Evolutionary conservation across 2,113 vertebrate genomes (phyloP).

Genomic region (Tonatia bakeri): DNA sequence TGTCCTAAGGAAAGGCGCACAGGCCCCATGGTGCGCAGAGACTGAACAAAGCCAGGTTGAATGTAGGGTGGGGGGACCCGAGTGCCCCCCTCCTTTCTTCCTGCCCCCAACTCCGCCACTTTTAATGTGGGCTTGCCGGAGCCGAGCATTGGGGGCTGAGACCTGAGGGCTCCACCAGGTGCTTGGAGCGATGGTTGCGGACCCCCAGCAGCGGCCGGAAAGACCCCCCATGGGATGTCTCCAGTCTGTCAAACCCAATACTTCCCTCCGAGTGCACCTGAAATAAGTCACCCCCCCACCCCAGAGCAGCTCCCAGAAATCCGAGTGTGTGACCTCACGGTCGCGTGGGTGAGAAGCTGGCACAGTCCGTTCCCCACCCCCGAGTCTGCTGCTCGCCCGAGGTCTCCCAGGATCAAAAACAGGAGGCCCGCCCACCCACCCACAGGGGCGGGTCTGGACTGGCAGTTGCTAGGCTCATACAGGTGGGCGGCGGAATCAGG

Average conservation of each 20-base stretch:
- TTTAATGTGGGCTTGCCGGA: not conserved
- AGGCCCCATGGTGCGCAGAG: not conserved
- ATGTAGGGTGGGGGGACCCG: too few species aligned
- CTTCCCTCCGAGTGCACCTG: too few species aligned
- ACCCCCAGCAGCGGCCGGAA: too few species aligned
- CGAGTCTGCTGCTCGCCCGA: not conserved
- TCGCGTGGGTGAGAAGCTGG: not conserved
- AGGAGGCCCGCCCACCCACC: not conserved
- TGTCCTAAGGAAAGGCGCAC: not conserved
- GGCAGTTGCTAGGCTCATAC: fast-evolving
- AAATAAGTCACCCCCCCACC: not conserved
- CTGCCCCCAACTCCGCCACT: fast-evolving
- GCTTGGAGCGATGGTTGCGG: too few species aligned
- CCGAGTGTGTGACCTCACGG: fast-evolving
- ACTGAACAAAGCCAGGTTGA: too few species aligned
- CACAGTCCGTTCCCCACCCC: too few species aligned
- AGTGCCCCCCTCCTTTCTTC: not conserved
- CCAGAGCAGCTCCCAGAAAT: fast-evolving
- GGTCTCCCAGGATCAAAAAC: not conserved
- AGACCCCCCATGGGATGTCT: not conserved
- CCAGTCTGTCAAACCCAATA: too few species aligned
- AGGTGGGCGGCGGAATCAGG: fast-evolving
- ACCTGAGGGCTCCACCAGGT: not conserved
- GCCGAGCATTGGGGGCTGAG: not conserved
- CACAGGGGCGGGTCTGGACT: fast-evolving